Evolutionary conservation across 2,888 invertebrate genomes (phyloP).

Genomic region (Synergus laeviventris): DNA sequence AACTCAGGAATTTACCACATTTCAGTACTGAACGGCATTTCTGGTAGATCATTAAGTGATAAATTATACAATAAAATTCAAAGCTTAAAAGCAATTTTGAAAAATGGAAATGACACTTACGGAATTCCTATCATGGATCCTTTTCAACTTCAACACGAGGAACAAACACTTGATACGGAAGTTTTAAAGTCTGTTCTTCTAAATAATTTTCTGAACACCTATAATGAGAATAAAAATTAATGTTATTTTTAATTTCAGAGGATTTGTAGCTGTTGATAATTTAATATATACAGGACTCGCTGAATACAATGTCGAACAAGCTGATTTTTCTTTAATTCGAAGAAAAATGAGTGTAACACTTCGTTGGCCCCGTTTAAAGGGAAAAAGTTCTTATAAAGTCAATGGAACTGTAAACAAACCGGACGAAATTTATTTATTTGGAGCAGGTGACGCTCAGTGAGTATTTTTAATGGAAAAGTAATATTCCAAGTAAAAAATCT

Average conservation of each 20-base stretch:
- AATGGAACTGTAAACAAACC: constrained; percentile 1
- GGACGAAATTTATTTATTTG: constrained; percentile 45
- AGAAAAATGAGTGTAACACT: constrained; percentile 42
- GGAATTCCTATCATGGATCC: constrained; percentile 66
- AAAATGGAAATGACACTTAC: constrained; percentile 51
- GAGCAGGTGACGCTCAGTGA: constrained; percentile 49
- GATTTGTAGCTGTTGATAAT: constrained; percentile 31
- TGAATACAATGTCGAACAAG: constrained; percentile 44
- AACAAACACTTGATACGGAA: constrained; percentile 40
- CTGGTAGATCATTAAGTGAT: constrained; percentile 23
- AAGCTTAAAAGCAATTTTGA: constrained; percentile 47
- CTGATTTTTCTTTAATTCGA: constrained; percentile 44
- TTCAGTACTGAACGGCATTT: not conserved
- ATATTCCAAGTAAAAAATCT: no score
- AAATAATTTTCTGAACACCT: no score
- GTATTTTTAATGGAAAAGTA: not conserved
- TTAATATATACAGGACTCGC: constrained; percentile 44
- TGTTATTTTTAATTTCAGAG: constrained; percentile 1
- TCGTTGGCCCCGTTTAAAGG: constrained; percentile 44
- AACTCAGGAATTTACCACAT: not conserved
- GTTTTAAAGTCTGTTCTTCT: constrained; percentile 44
- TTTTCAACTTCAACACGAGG: not conserved
- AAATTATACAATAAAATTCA: constrained; percentile 52
- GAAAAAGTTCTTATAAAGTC: constrained; percentile 42
- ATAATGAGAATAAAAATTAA: not conserved